Percentiles rank a stretch among this genome's conserved stretches.
These are phyloP conservation scores for Subacronicta megacephala DNA, from an alignment of 2,888 invertebrate species.

Conservation along the genomic window DNA sequence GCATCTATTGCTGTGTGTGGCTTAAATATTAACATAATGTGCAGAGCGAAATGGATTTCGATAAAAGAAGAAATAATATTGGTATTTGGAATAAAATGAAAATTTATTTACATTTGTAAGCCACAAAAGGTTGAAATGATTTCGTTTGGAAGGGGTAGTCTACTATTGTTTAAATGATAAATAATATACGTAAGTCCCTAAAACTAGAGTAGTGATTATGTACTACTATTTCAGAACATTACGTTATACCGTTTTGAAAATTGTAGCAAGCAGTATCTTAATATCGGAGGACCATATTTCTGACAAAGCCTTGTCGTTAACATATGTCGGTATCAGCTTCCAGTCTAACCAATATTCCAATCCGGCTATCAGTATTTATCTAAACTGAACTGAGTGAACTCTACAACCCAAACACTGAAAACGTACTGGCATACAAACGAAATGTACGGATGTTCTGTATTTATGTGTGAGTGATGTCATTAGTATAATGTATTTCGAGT, in stretches of 20 bases:
- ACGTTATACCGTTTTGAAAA: not conserved
- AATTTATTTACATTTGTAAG: constrained; percentile 22
- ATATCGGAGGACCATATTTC: constrained; percentile 1
- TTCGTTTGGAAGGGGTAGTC: not conserved
- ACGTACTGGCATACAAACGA: constrained; percentile 18
- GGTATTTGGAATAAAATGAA: not conserved
- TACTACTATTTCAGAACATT: no score
- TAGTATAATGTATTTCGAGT: constrained; percentile 43
- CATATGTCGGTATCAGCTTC: not conserved
- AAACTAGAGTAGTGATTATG: no score
- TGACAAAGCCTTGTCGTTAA: constrained; percentile 7
- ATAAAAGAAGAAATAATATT: constrained; percentile 5
- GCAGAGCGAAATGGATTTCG: constrained; percentile 21
- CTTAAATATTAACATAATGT: constrained; percentile 31
- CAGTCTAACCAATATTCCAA: not conserved
- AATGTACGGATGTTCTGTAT: constrained; percentile 25
- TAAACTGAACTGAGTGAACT: not conserved
- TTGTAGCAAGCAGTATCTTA: not conserved
- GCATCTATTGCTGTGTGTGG: constrained; percentile 16
- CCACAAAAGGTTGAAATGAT: not conserved
- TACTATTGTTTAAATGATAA: no score
- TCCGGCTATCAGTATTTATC: not conserved
- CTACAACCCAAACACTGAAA: not conserved
- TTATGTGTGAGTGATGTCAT: constrained; percentile 40
- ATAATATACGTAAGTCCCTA: no score